Evolutionary conservation across 2,797 vertebrate genomes (phyloP), one percentile per base, ranked within the genome.

Genomic region (Alcedo atthis): DNA sequence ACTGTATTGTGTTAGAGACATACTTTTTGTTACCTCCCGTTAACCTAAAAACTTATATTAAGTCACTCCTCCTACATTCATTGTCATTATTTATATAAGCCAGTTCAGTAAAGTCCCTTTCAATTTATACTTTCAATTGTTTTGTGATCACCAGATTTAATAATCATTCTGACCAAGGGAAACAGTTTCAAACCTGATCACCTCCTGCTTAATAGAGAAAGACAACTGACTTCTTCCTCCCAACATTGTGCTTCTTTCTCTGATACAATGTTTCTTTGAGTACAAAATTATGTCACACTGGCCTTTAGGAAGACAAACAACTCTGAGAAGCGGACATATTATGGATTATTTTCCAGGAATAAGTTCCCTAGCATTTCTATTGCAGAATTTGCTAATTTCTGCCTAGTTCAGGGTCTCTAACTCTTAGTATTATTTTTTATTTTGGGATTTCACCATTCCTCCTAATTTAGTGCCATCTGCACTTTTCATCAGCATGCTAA

Each of bases 401-500:
- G 3, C n/a, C 42, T 21, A 80, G 40, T 81, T 84, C 33, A 70
- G 30, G 37, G 24, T 43, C 18, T 75, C 43, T 66, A 83, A 19
- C 24, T 69, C 18, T 67, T 83, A 64, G 9, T 84, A 69, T 92
- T 89, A 71, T 69, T 86, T 93, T 91, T 93, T 61, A 42, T 86
- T 48, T 73, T 85, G 67, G 40, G 74, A 90, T 92, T 88, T 94
- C 79, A 85, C n/a, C 28, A 80, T 78, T 93, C 30, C 62, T 94
- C 55, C 69, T 80, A 85, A 89, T 96, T 95, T 85, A 77, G 69
- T 89, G 93, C 95, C 93, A 93, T 94, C 91, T 94, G 90, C 94
- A 93, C 83, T 93, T 92, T 92, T 90, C 64, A 92, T 92, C 76
- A 89, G 91, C 85, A 62, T 81, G 61, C 62, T 95, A 91, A 78